Evolutionary conservation across 92 coral and sea anemone genomes (phyloP).

Genomic region (Virgularia gustaviana): DNA sequence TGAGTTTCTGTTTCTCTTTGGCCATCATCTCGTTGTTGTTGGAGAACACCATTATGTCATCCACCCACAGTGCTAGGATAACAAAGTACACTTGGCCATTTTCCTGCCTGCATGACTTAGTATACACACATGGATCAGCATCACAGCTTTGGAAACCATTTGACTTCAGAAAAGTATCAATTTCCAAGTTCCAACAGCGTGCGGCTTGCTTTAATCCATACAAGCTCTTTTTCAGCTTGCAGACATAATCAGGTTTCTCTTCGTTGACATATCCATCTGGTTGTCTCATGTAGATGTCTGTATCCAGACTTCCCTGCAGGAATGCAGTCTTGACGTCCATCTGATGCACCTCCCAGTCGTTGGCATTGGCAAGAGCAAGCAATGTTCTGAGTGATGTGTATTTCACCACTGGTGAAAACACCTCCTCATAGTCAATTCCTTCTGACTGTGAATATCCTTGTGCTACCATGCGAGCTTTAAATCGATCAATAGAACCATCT

Average conservation of each 20-base stretch:
- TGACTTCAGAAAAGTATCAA: not conserved
- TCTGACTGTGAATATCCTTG: slow-evolving; percentile 60
- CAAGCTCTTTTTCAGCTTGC: slow-evolving; percentile 11
- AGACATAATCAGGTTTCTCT: slow-evolving; percentile 1
- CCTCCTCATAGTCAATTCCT: too few relatives aligned
- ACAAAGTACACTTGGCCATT: slow-evolving; percentile 5
- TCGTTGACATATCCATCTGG: slow-evolving; percentile 2
- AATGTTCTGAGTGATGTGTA: slow-evolving; percentile 52
- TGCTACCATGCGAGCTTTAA: slow-evolving; percentile 53
- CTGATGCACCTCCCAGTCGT: slow-evolving; percentile 54
- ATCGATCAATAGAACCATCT: slow-evolving; percentile 50
- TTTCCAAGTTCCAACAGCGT: slow-evolving; percentile 15
- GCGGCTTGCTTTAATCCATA: slow-evolving; percentile 27
- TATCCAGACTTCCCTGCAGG: slow-evolving; percentile 39
- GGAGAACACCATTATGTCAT: slow-evolving; percentile 17
- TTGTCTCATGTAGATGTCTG: slow-evolving; percentile 17
- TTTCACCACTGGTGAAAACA: slow-evolving; percentile 59
- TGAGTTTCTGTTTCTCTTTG: slow-evolving; percentile 7
- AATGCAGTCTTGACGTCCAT: slow-evolving; percentile 51
- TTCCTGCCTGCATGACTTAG: not conserved
- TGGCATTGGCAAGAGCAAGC: slow-evolving; percentile 57
- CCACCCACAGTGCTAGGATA: slow-evolving; percentile 1
- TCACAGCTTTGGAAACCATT: not conserved
- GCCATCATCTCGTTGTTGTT: slow-evolving; percentile 18
- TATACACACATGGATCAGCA: slow-evolving; percentile 19